Conservation (phyloP, 2,113 vertebrate species). For the Sphaerodactylus townsendi region DNA sequence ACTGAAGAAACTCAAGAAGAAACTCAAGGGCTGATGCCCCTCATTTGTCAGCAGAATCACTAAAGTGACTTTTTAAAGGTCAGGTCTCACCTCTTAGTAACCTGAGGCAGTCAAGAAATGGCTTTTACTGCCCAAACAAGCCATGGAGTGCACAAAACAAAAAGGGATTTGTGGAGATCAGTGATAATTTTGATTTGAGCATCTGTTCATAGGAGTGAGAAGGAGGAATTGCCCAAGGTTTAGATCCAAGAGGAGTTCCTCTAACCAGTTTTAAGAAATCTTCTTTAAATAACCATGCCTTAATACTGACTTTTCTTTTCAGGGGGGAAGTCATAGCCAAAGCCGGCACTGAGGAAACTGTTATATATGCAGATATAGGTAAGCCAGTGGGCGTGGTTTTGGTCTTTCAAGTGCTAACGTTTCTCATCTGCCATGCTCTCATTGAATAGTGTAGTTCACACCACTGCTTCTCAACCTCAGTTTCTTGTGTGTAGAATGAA, state of each 20-base stretch:
- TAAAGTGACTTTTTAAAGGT: neutral
- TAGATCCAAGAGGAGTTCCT: neutral
- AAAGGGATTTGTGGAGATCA: neutral
- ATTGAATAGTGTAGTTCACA: neutral
- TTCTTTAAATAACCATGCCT: neutral
- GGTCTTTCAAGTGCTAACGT: neutral
- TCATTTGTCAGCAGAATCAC: neutral
- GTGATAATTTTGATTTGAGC: neutral
- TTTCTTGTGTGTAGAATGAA: neutral
- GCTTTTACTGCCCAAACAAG: neutral
- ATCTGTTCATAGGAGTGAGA: neutral
- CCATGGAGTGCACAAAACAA: neutral
- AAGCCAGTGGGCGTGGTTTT: conserved; percentile 44
- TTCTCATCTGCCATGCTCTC: too few relatives aligned
- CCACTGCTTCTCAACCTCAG: neutral
- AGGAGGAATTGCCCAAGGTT: neutral
- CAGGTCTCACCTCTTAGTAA: neutral
- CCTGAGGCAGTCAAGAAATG: neutral
- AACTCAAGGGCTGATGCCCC: neutral
- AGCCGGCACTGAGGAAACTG: conserved; percentile 83
- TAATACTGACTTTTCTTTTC: conserved; percentile 50
- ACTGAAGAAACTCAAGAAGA: neutral
- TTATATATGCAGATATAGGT: conserved; percentile 94
- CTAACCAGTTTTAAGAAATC: neutral
- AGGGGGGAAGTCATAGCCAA: conserved; percentile 95